Evolutionary conservation across 2,888 invertebrate genomes (phyloP), one percentile per base, ranked within the genome.

Genomic region (Synanthedon formicaeformis): DNA sequence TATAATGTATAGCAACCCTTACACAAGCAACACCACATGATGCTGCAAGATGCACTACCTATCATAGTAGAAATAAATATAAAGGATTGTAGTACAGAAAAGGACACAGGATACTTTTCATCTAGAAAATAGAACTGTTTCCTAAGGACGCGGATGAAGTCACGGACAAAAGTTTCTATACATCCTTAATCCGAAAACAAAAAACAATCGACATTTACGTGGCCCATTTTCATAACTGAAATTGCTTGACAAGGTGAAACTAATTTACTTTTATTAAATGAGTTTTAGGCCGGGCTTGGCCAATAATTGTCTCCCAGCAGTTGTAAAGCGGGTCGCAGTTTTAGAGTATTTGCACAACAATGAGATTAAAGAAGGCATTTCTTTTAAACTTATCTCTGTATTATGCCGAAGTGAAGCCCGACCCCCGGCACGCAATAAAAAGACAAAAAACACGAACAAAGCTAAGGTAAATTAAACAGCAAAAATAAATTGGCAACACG

Each of bases 381-480:
- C 66, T 71, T 73, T 69, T 58, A 57, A 56, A 69, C 73, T 75
- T 65, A 75, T 73, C 66, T 74, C 66, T 69, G 62, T 67, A 67
- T 73, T 71, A 69, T 62, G 61, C 63, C 57, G 60, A 64, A 66
- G 60, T 64, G 65, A 68, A 62, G 62, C 61, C 65, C 64, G 60
- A 52, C 64, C 57, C 49, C 6, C 18, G 60, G 66, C 64, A 65
- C 61, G 65, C 60, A 71, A 74, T 72, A 71, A 75, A 71, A 73
- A 71, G 62, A 69, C 76, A 74, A 71, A 63, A 62, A 59, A 61
- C 45, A 55, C 55, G 60, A 66, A 75, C 70, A 73, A 73, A 71
- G 66, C 64, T 63, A 63, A 75, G 66, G 71, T 71, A 74, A 75
- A 75, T 79, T 79, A 73, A 76, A 75, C 65, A 69, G 65, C 65